Evolutionary conservation across 2,888 invertebrate species (phyloP).

Genomic region (Agrochola lychnidis): DNA sequence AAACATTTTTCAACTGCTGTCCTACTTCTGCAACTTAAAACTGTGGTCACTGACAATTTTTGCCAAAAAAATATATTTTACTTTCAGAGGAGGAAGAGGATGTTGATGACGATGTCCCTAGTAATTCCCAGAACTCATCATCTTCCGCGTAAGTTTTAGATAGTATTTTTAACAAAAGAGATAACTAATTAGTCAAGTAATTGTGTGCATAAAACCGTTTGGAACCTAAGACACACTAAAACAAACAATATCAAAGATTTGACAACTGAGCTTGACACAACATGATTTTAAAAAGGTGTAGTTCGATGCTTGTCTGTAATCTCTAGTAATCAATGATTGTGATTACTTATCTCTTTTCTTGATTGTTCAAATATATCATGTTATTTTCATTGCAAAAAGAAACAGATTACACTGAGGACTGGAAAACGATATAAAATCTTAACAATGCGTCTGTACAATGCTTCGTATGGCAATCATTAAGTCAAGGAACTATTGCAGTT

Average conservation of each 20-base stretch:
- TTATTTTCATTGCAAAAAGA: background rate
- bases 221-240: background rate
- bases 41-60: background rate
- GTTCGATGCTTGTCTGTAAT: constrained; percentile 14
- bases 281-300: background rate
- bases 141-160: constrained; percentile 72
- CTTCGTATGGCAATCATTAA: background rate
- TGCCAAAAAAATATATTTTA: constrained; percentile 43
- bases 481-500: background rate
- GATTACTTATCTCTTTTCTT: constrained; percentile 31
- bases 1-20: constrained; percentile 12
- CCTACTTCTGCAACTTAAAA: background rate
- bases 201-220: background rate
- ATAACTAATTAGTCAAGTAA: background rate
- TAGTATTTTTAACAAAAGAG: background rate
- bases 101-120: constrained; percentile 74
- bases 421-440: background rate
- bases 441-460: background rate
- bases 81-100: constrained; percentile 80
- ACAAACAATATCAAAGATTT: constrained; percentile 23
- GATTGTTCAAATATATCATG: background rate
- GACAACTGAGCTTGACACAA: background rate
- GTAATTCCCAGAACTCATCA: constrained; percentile 74
- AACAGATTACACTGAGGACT: background rate
- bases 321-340: constrained; percentile 23